Base-by-base conservation (phyloP, 2,113 vertebrate genomes). In the Stomatorhinus ivindoensis region DNA sequence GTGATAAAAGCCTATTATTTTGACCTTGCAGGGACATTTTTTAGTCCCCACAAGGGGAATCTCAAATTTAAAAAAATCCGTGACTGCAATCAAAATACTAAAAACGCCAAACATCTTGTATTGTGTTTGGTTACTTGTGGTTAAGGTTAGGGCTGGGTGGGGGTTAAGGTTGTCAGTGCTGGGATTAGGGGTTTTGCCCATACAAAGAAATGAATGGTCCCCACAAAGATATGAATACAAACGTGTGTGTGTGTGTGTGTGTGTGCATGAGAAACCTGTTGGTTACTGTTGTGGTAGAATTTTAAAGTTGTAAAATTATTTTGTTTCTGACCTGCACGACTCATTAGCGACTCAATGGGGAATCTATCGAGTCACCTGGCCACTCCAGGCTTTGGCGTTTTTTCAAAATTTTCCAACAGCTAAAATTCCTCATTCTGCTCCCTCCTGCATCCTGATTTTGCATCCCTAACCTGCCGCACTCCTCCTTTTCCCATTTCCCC, bases 401-500 rank as follows among this genome's bases (percentile, higher is more conserved):
- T 65, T 65, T 27, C 61, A 3, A 65, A 27, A 65, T 65, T 65
- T 65, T n/a, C 55, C 55, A 58, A 58, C n/a, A 58, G 21, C 6
- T n/a, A 58, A 58, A 58, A 8, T 24, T n/a, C 21, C 55, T 61
- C 24, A 61, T 2, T 61, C 55, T 8, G 24, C 35, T 80, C 89
- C 88, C 89, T 84, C 73, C 42, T 17, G 82, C 85, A 85, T 73
- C 69, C 88, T 87, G 87, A 87, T 76, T 92, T 84, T 84, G 83
- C 82, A 91, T 89, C 89, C 90, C 84, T 86, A 92, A 91, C 90
- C 69, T 27, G 35, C 89, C 88, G 87, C 88, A 80, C 80, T 82
- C 90, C 61, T 65, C 58, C 51, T 88, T 87, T 87, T 65, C 19
- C 69, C 39, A 82, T 73, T 88, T 88, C 87, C 65, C n/a, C 69